These are phyloP conservation scores for Lagopus muta DNA, from an alignment of 2,113 vertebrate species.

Conservation along the genomic window DNA sequence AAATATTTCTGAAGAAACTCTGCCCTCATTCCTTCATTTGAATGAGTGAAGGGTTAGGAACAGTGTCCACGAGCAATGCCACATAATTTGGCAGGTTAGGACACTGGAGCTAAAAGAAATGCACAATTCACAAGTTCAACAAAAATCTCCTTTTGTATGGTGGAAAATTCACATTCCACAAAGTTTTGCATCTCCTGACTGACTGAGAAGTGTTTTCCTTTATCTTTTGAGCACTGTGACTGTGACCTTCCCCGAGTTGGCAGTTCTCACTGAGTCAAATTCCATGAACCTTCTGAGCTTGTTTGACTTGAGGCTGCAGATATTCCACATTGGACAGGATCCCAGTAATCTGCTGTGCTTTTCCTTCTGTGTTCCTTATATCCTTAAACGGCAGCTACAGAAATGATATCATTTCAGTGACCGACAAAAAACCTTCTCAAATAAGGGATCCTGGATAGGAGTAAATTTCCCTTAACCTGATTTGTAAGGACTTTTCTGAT, in stretches of 20 bases:
- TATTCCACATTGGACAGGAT: conserved; percentile 48
- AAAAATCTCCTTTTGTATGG: background rate
- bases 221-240: background rate
- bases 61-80: background rate
- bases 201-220: background rate
- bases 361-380: conserved; percentile 49
- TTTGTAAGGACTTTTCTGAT: conserved; percentile 29
- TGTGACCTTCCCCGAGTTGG: conserved; percentile 44
- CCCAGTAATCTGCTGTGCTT: conserved; percentile 56
- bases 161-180: background rate
- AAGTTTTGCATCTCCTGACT: background rate
- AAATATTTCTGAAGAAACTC: background rate
- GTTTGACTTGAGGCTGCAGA: conserved; percentile 63
- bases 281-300: conserved; percentile 51
- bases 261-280: conserved; percentile 22
- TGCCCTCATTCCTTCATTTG: conserved; percentile 23
- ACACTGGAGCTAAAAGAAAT: conserved; percentile 1
- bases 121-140: background rate
- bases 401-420: conserved; percentile 1
- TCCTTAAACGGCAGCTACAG: background rate
- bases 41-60: background rate
- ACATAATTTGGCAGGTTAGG: background rate
- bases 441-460: background rate
- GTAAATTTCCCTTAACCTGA: conserved; percentile 14
- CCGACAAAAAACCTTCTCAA: conserved; percentile 19